phyloP scores from a whole-genome alignment of 2,888 invertebrate genomes.

The Gonocerus acuteangulatus region DNA sequence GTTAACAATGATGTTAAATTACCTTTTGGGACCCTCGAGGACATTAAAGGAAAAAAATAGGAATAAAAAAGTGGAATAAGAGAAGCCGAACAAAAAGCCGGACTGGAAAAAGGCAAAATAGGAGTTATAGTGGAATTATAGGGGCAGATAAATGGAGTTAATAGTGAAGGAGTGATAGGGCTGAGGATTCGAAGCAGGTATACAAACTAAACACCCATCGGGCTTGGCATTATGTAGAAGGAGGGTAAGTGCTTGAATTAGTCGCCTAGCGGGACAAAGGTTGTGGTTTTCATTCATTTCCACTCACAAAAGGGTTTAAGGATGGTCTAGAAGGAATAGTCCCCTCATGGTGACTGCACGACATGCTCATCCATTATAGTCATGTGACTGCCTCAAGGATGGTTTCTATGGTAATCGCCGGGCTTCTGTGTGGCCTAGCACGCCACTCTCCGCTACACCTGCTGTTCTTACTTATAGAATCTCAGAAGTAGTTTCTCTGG shows the following conservation, averaged over 20 bases:
- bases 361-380: no score
- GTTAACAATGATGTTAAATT: conserved; percentile 7
- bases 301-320: neutral
- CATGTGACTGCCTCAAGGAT: no score
- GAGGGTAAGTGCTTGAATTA: neutral
- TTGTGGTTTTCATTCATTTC: neutral
- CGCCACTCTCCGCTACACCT: no score
- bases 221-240: conserved; percentile 2
- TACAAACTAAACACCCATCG: neutral
- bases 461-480: no score
- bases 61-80: neutral
- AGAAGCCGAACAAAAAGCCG: conserved; percentile 3
- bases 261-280: neutral
- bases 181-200: neutral
- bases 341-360: no score
- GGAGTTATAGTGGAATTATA: conserved; percentile 9
- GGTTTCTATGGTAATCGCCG: no score
- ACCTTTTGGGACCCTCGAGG: conserved; percentile 8
- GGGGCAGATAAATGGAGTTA: conserved; percentile 19
- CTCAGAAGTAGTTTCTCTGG: no score
- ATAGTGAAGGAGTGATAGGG: conserved; percentile 2
- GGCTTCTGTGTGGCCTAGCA: no score
- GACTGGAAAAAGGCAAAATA: conserved; percentile 16
- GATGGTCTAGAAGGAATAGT: neutral
- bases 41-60: neutral